These are phyloP conservation scores for Philhelius pedissequus DNA, from an alignment of 2,888 invertebrate genomes.

Conservation along the genomic window DNA sequence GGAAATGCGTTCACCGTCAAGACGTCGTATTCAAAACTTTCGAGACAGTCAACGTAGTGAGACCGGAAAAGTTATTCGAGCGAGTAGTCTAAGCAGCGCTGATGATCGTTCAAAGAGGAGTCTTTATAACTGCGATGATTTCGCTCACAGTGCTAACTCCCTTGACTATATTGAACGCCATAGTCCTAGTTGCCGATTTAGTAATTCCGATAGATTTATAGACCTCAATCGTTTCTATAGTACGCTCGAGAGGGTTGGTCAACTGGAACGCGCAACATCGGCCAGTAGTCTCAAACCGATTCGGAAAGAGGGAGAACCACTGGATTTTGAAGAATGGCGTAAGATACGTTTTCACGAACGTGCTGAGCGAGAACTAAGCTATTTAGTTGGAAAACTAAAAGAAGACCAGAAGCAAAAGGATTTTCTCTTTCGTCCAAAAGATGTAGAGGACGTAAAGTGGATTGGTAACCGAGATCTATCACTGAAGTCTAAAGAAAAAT, in stretches of 20 bases:
- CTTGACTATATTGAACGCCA: conserved; percentile 79
- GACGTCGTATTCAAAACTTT: conserved; percentile 82
- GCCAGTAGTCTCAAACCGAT: conserved; percentile 85
- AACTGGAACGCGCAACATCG: conserved; percentile 88
- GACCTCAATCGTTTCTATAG: conserved; percentile 92
- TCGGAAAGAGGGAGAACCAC: conserved; percentile 87
- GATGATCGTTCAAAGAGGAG: conserved; percentile 77
- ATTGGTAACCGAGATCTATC: conserved; percentile 87
- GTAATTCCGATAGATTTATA: conserved; percentile 88
- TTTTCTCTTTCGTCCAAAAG: conserved; percentile 89
- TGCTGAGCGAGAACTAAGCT: conserved; percentile 89
- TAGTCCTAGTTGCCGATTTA: conserved; percentile 76
- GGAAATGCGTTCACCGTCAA: conserved; percentile 83
- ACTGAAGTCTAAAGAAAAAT: conserved; percentile 89
- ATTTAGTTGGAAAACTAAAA: conserved; percentile 87
- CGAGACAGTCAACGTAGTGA: conserved; percentile 72
- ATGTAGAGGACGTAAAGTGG: conserved; percentile 88
- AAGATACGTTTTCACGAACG: conserved; percentile 88
- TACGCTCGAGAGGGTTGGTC: conserved; percentile 90
- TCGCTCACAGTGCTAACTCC: conserved; percentile 76
- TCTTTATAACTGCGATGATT: conserved; percentile 75
- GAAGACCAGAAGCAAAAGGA: conserved; percentile 90
- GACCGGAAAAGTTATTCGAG: conserved; percentile 80
- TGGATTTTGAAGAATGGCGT: conserved; percentile 93
- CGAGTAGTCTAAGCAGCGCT: conserved; percentile 84